Conservation (phyloP, 1,140 invertebrate genomes). For the Diachasma alloeum region DNA sequence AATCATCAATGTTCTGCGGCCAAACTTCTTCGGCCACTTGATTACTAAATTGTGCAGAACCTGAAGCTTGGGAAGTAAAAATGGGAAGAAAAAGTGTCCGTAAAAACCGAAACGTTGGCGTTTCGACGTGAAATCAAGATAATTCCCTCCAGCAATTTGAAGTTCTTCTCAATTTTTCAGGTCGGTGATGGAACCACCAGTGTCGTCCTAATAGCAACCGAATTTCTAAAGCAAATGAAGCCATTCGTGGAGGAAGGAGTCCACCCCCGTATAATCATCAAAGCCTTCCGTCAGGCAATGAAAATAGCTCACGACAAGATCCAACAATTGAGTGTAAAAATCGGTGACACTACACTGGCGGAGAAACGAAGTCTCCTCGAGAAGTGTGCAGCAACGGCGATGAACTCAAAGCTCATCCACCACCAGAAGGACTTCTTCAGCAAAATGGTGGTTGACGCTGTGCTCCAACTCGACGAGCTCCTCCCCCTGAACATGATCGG, state of each 20-base stretch:
- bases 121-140: too few relatives aligned
- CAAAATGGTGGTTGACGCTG: constrained; percentile 97
- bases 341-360: constrained; percentile 69
- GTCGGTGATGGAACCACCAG: constrained; percentile 98
- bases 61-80: too few relatives aligned
- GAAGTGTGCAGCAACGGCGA: constrained; percentile 95
- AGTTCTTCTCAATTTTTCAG: constrained; percentile 62
- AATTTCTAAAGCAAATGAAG: constrained; percentile 95
- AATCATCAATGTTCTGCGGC: too few relatives aligned
- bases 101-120: too few relatives aligned
- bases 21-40: too few relatives aligned
- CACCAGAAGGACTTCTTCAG: constrained; percentile 96
- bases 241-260: constrained; percentile 97
- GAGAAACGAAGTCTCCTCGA: constrained; percentile 82
- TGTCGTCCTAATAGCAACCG: constrained; percentile 93
- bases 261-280: constrained; percentile 92
- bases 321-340: constrained; percentile 84
- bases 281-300: constrained; percentile 83
- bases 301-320: constrained; percentile 86
- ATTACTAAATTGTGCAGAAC: too few relatives aligned
- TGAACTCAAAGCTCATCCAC: constrained; percentile 96
- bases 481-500: constrained; percentile 99
- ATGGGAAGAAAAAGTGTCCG: too few relatives aligned
- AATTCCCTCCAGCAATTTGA: not conserved
- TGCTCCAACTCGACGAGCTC: constrained; percentile 90